These are phyloP conservation scores for Numenius phaeopus DNA, from an alignment of 2,797 vertebrate genomes.

Conservation along the genomic window DNA sequence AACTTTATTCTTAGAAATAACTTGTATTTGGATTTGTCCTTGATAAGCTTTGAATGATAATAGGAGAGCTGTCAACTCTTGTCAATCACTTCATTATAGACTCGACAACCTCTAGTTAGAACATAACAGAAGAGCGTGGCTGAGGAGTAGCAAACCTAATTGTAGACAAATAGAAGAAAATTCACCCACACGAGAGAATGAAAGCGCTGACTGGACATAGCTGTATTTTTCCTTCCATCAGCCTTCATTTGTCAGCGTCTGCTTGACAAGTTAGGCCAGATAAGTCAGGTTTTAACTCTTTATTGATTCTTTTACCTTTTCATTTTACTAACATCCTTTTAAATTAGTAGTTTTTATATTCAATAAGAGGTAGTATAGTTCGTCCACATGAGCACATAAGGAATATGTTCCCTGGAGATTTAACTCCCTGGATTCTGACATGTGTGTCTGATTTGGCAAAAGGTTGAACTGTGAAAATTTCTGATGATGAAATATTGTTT, in stretches of 20 bases:
- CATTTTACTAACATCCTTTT: slow-evolving; percentile 23
- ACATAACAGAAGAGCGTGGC: slow-evolving; percentile 29
- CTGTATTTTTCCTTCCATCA: slow-evolving; percentile 70
- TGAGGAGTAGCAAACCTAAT: slow-evolving; percentile 60
- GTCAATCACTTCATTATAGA: slow-evolving; percentile 67
- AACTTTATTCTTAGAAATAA: slow-evolving; percentile 1
- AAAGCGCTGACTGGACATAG: slow-evolving; percentile 7
- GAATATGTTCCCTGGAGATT: background rate
- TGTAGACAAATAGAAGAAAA: slow-evolving; percentile 76
- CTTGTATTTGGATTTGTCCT: slow-evolving; percentile 26
- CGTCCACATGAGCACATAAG: background rate
- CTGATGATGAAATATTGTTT: background rate
- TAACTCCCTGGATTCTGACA: background rate
- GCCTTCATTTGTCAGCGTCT: slow-evolving; percentile 63
- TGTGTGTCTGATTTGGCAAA: background rate
- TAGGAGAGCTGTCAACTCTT: slow-evolving; percentile 59
- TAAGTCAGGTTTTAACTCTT: slow-evolving; percentile 43
- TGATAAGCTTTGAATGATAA: slow-evolving; percentile 62
- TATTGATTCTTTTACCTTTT: slow-evolving; percentile 54
- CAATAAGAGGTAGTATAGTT: background rate
- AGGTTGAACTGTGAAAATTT: background rate
- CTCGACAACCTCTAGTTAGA: slow-evolving; percentile 60
- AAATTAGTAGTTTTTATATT: slow-evolving; percentile 19
- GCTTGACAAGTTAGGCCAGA: slow-evolving; percentile 34
- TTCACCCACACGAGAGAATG: slow-evolving; percentile 52